A percentile compares a stretch with the other conserved stretches of the same genome.
These are phyloP conservation scores for Epinotia demarniana DNA, from an alignment of 2,888 invertebrate genomes.

Conservation along the genomic window DNA sequence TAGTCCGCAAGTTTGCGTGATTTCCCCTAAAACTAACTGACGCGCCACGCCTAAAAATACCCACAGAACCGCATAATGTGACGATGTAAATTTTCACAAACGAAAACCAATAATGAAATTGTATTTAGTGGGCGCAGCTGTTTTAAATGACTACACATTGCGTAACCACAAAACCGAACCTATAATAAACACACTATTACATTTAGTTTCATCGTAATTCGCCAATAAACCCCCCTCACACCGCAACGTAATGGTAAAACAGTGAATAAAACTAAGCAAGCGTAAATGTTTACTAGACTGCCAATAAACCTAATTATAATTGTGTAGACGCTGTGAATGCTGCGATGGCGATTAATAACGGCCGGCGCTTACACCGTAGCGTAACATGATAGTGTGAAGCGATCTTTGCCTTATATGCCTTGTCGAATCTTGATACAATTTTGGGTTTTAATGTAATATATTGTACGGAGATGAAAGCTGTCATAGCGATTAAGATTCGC, in stretches of 20 bases:
- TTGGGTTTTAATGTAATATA: too few relatives aligned
- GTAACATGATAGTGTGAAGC: conserved; percentile 42
- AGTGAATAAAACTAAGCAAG: conserved; percentile 45
- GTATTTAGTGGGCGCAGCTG: conserved; percentile 3
- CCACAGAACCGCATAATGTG: neutral
- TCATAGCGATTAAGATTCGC: too few relatives aligned
- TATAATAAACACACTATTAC: conserved; percentile 24
- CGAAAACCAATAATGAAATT: neutral
- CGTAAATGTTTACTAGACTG: conserved; percentile 55
- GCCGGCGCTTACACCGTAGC: conserved; percentile 55
- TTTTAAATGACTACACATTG: conserved; percentile 15
- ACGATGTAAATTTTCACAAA: neutral
- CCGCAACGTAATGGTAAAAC: conserved; percentile 39
- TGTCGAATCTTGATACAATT: too few relatives aligned
- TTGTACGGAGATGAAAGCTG: too few relatives aligned
- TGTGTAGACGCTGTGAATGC: conserved; percentile 57
- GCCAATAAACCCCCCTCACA: conserved; percentile 31
- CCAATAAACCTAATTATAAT: conserved; percentile 72
- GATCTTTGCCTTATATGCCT: too few relatives aligned
- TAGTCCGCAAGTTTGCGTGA: neutral
- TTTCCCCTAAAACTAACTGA: neutral
- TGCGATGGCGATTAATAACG: conserved; percentile 50
- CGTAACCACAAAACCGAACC: conserved; percentile 17
- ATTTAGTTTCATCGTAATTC: conserved; percentile 15
- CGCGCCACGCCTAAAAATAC: neutral